Conservation (phyloP, 1,140 invertebrate genomes). For the Drosophila neocordata region DNA sequence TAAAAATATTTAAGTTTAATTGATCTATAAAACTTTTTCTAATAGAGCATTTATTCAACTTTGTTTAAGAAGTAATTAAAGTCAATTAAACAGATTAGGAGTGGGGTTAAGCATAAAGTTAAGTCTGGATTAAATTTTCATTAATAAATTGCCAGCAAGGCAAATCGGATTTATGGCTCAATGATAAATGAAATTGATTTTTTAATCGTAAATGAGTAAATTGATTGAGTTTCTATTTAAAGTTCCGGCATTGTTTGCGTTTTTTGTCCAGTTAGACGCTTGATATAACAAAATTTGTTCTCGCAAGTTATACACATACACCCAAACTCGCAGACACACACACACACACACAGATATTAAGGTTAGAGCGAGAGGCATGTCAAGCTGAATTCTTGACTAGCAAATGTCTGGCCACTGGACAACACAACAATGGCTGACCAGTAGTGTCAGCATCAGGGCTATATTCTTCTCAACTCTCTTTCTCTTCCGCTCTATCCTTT, state of each 20-base stretch:
- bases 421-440: constrained; percentile 65
- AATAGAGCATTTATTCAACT: too few species aligned
- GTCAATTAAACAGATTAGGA: too few species aligned
- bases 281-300: constrained; percentile 18
- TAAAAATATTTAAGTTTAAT: too few species aligned
- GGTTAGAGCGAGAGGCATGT: constrained; percentile 40
- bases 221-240: constrained; percentile 1
- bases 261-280: constrained; percentile 16
- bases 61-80: too few species aligned
- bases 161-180: too few species aligned
- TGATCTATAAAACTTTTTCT: too few species aligned
- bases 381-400: constrained; percentile 56
- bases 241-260: neutral
- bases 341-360: neutral
- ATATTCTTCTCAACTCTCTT: neutral
- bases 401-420: constrained; percentile 57
- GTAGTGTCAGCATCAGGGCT: constrained; percentile 47
- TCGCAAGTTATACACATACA: constrained; percentile 1
- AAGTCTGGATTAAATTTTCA: too few species aligned
- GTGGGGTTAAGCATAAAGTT: too few species aligned
- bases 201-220: too few species aligned
- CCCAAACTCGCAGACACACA: constrained; percentile 53
- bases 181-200: too few species aligned
- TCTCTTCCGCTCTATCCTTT: neutral
- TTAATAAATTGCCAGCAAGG: too few species aligned